Evolutionary conservation across 2,113 vertebrate species (phyloP).

Genomic region (Scatophagus argus): DNA sequence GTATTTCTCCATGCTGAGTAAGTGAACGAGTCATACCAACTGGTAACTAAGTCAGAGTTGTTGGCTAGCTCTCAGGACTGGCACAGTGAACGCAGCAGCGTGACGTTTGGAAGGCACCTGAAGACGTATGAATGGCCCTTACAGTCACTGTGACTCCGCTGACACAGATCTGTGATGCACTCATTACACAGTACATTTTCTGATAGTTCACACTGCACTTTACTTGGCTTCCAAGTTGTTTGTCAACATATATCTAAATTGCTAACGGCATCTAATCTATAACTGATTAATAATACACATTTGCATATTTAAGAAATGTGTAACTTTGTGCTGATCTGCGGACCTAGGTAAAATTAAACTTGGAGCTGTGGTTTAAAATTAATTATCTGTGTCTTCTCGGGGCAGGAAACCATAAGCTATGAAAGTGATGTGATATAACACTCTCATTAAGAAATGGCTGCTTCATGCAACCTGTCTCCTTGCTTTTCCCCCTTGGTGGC

Average conservation of each 20-base stretch:
- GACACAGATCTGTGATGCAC: too few relatives aligned
- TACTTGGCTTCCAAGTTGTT: neutral
- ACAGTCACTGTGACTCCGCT: neutral
- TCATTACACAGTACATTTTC: neutral
- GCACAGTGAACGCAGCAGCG: constrained; percentile 6
- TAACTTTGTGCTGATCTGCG: constrained; percentile 11
- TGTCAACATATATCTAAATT: constrained; percentile 2
- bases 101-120: neutral
- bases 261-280: neutral
- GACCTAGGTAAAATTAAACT: constrained; percentile 23
- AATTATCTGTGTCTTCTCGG: constrained; percentile 44
- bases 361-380: constrained; percentile 35
- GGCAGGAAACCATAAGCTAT: constrained; percentile 43
- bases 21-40: neutral
- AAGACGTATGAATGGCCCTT: neutral
- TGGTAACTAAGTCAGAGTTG: constrained; percentile 7
- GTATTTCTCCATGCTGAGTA: neutral
- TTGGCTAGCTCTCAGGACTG: constrained; percentile 1
- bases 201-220: neutral
- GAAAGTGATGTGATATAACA: constrained; percentile 55
- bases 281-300: neutral
- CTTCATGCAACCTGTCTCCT: constrained; percentile 62
- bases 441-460: constrained; percentile 66
- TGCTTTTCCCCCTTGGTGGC: constrained; percentile 47
- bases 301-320: constrained; percentile 5